phyloP scores from a whole-genome alignment of 2,113 vertebrate species.

The Triplophysa rosa region DNA sequence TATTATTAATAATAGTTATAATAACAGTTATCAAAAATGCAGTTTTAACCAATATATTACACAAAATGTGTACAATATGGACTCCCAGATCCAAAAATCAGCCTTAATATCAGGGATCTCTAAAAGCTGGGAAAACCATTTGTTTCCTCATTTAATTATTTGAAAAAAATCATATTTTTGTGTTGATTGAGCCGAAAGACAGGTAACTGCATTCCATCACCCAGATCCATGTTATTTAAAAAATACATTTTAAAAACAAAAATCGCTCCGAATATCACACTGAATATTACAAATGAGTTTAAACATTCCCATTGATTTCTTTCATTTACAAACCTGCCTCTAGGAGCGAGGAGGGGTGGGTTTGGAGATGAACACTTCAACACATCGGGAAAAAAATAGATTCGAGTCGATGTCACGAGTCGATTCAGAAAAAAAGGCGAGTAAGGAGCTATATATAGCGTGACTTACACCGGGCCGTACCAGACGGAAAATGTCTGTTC shows the following conservation, averaged over 20 bases:
- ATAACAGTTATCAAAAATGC: not conserved
- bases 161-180: not conserved
- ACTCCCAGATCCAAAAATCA: not conserved
- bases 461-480: slow-evolving; percentile 99
- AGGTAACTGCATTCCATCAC: too few relatives aligned
- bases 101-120: slow-evolving; percentile 19
- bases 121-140: slow-evolving; percentile 18
- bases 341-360: not conserved
- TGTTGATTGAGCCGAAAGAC: not conserved
- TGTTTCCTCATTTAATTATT: too few relatives aligned
- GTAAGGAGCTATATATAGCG: slow-evolving; percentile 74
- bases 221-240: too few relatives aligned
- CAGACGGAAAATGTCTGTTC: slow-evolving; percentile 99
- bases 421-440: slow-evolving; percentile 24
- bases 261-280: not conserved
- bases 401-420: not conserved
- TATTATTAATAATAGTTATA: not conserved
- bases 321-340: not conserved
- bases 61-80: not conserved
- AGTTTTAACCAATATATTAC: not conserved
- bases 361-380: not conserved
- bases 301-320: not conserved
- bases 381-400: not conserved
- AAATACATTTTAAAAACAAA: not conserved
- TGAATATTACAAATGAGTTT: not conserved